phyloP scores from a whole-genome alignment of 2,113 vertebrate genomes.

The Sarotherodon lohbergeri region DNA sequence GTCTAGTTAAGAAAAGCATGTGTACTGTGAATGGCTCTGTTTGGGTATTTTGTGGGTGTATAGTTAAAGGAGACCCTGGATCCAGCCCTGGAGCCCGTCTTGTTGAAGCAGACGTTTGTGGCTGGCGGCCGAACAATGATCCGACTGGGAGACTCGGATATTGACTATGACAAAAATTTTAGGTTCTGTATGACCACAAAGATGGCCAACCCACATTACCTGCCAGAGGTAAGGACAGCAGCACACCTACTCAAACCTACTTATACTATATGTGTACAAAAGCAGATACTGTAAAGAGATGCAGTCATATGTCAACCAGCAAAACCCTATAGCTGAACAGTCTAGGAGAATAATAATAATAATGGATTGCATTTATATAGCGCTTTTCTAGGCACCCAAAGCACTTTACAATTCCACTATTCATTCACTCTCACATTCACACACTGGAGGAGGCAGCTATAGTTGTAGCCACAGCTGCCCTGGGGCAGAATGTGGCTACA shows the following conservation, averaged over 20 bases:
- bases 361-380: neutral
- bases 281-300: neutral
- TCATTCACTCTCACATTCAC: too few relatives aligned
- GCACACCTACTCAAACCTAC: neutral
- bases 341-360: rapidly evolving
- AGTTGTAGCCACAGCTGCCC: too few relatives aligned
- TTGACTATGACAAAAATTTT: slow-evolving; percentile 84
- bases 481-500: too few relatives aligned
- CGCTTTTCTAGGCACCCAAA: neutral
- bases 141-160: slow-evolving; percentile 82
- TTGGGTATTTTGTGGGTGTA: slow-evolving; percentile 1
- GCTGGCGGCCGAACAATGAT: slow-evolving; percentile 78
- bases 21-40: neutral
- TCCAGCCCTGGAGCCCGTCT: slow-evolving; percentile 80
- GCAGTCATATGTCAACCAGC: neutral
- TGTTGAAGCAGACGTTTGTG: slow-evolving; percentile 84
- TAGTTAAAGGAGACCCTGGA: slow-evolving; percentile 83
- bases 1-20: neutral
- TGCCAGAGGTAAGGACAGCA: slow-evolving; percentile 77
- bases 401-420: too few relatives aligned
- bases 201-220: slow-evolving; percentile 86
- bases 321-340: neutral
- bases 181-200: slow-evolving; percentile 88
- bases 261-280: neutral
- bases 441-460: too few relatives aligned